Conservation (phyloP, 2,888 invertebrate genomes). For the Plebejus argus region DNA sequence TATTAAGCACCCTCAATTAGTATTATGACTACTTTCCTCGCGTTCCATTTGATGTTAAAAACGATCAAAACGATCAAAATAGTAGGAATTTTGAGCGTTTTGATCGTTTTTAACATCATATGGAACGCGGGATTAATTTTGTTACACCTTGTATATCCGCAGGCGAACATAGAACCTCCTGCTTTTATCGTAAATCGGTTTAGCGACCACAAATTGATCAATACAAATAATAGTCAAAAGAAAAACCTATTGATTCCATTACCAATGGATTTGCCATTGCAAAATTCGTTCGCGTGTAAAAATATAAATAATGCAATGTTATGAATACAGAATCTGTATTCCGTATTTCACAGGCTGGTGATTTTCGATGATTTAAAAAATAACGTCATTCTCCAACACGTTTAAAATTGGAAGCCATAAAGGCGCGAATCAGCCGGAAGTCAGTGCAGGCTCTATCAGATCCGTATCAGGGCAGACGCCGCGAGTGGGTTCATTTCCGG, state of each 20-base stretch:
- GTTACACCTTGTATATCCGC: too few relatives aligned
- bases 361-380: slow-evolving; percentile 21
- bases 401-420: slow-evolving; percentile 76
- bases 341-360: slow-evolving; percentile 25
- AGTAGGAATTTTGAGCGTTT: too few relatives aligned
- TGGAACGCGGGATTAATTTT: too few relatives aligned
- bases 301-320: slow-evolving; percentile 21
- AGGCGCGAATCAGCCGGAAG: slow-evolving; percentile 74
- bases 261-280: background rate
- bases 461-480: slow-evolving; percentile 74
- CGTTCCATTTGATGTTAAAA: too few relatives aligned
- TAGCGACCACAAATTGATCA: background rate
- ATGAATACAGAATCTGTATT: slow-evolving; percentile 16
- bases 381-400: slow-evolving; percentile 44
- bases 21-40: too few relatives aligned
- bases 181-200: too few relatives aligned
- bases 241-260: too few relatives aligned
- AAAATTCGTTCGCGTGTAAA: slow-evolving; percentile 11
- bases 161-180: too few relatives aligned
- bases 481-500: slow-evolving; percentile 77
- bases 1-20: too few relatives aligned
- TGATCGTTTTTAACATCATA: too few relatives aligned
- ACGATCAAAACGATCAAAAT: too few relatives aligned
- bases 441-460: slow-evolving; percentile 74
- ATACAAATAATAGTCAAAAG: background rate